Percentiles rank a stretch among this genome's conserved stretches.
phyloP scores from a whole-genome alignment of 2,888 invertebrate genomes.

The Anthoptus insignis region DNA sequence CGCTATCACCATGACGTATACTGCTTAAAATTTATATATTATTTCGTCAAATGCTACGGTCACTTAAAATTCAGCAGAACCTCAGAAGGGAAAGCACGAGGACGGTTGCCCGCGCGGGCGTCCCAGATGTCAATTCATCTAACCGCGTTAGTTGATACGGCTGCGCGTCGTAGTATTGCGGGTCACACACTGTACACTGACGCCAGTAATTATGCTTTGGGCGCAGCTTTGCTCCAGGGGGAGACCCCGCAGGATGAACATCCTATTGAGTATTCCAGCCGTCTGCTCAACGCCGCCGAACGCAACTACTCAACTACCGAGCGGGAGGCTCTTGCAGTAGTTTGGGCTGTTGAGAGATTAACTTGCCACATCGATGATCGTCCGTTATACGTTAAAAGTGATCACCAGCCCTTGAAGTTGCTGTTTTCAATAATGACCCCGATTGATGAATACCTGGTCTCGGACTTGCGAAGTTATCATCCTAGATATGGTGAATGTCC shows the following conservation, averaged over 20 bases:
- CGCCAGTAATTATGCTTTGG: constrained; percentile 53
- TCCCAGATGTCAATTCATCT: constrained; percentile 85
- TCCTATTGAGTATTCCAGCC: constrained; percentile 49
- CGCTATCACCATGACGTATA: constrained; percentile 1
- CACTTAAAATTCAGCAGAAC: constrained; percentile 77
- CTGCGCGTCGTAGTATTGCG: too few relatives aligned
- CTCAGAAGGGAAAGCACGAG: constrained; percentile 77
- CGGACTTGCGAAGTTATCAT: too few relatives aligned
- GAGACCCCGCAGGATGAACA: too few relatives aligned
- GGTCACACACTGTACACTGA: constrained; percentile 55
- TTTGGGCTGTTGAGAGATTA: constrained; percentile 57
- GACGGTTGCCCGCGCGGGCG: constrained; percentile 69
- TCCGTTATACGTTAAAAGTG: constrained; percentile 61
- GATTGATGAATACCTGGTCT: too few relatives aligned
- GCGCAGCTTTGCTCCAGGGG: constrained; percentile 54
- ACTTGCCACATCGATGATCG: constrained; percentile 64
- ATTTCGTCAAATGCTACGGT: constrained; percentile 65
- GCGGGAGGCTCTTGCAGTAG: constrained; percentile 54
- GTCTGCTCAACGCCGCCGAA: constrained; percentile 54
- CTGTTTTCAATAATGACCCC: too few relatives aligned
- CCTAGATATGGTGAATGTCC: too few relatives aligned
- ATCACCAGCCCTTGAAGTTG: too few relatives aligned
- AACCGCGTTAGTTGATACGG: constrained; percentile 65
- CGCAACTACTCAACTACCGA: constrained; percentile 66
- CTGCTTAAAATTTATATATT: constrained; percentile 45